Conservation (phyloP, 2,888 invertebrate species). For the Yponomeuta malinellus region DNA sequence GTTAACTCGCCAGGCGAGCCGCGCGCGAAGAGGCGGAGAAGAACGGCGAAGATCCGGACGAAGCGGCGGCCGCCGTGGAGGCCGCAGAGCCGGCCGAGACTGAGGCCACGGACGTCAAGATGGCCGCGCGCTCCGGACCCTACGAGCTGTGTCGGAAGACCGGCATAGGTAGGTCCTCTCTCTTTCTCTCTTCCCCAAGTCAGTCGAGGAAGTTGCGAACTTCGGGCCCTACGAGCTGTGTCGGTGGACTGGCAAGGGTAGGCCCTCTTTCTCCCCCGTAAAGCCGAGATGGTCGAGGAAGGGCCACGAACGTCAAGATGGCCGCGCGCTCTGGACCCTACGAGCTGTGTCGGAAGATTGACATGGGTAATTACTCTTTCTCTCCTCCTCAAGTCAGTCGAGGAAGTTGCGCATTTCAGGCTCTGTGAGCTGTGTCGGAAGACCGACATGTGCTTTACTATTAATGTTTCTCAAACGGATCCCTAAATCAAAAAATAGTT, state of each 20-base stretch:
- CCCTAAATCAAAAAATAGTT: too few relatives aligned
- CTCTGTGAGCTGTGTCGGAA: constrained; percentile 91
- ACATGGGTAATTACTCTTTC: constrained; percentile 74
- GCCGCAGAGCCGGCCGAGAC: constrained; percentile 74
- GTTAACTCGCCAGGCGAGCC: constrained; percentile 33
- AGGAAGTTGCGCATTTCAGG: constrained; percentile 91
- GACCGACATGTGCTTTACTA: constrained; percentile 78
- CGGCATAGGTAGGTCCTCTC: constrained; percentile 78
- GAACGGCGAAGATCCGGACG: constrained; percentile 80
- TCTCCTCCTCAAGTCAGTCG: constrained; percentile 57
- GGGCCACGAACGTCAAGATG: constrained; percentile 82
- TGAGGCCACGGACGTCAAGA: constrained; percentile 81
- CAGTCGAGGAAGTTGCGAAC: constrained; percentile 88
- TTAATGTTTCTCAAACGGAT: too few relatives aligned
- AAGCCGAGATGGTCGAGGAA: too few relatives aligned
- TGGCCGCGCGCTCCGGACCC: constrained; percentile 90
- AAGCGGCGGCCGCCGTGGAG: constrained; percentile 74
- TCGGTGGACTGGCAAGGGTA: constrained; percentile 86
- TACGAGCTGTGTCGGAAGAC: constrained; percentile 92
- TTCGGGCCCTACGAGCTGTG: constrained; percentile 94
- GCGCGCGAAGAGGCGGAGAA: constrained; percentile 70
- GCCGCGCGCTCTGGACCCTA: constrained; percentile 93
- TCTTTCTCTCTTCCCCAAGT: neutral
- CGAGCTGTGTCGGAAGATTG: constrained; percentile 89
- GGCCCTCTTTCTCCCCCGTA: constrained; percentile 22